Percentiles rank a stretch among this genome's conserved stretches.
Conservation (phyloP, 1,140 invertebrate species). For the Drosophila cardini region DNA sequence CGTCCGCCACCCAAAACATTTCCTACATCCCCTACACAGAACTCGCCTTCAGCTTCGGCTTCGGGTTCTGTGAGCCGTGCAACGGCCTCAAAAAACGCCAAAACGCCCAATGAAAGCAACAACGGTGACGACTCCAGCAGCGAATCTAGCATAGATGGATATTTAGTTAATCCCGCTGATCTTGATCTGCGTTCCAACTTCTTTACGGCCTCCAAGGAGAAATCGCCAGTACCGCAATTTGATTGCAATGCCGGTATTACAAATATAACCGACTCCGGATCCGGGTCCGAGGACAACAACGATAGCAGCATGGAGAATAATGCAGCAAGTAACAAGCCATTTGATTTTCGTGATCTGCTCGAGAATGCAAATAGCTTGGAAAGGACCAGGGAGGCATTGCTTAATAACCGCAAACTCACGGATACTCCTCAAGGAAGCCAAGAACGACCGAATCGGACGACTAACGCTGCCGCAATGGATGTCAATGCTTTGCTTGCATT, state of each 20-base stretch:
- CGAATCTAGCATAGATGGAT: constrained; percentile 82
- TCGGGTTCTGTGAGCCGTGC: constrained; percentile 60
- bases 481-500: constrained; percentile 85
- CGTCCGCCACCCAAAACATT: constrained; percentile 80
- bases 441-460: constrained; percentile 8
- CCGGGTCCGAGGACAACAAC: constrained; percentile 81
- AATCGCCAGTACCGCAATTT: constrained; percentile 73
- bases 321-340: constrained; percentile 59
- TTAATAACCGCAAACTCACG: constrained; percentile 55
- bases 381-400: constrained; percentile 68
- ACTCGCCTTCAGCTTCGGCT: constrained; percentile 67
- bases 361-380: constrained; percentile 84
- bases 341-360: constrained; percentile 77
- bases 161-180: constrained; percentile 81
- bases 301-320: constrained; percentile 72
- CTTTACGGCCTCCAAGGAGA: constrained; percentile 64
- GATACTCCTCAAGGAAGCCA: constrained; percentile 36
- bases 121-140: constrained; percentile 76
- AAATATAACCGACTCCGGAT: constrained; percentile 65
- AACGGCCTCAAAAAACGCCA: constrained; percentile 80
- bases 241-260: constrained; percentile 79
- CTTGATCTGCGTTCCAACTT: constrained; percentile 80
- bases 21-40: constrained; percentile 64
- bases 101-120: constrained; percentile 83
- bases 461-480: constrained; percentile 66